Base-by-base conservation (phyloP, 2,797 vertebrate species). In the Anas acuta region DNA sequence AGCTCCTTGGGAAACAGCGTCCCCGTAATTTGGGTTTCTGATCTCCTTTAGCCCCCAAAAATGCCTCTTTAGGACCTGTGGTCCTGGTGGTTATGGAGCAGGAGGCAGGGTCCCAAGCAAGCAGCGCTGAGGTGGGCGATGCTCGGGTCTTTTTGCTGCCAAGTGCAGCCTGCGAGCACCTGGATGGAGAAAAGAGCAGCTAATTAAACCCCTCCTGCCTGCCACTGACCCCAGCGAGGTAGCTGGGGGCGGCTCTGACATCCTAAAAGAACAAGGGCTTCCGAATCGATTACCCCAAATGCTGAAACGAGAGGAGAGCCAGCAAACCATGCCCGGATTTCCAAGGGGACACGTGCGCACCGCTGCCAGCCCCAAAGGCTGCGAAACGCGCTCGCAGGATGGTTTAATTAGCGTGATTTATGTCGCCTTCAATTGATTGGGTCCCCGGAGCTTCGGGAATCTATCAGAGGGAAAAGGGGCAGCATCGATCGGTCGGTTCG, bases 341-440 rank as follows among this genome's bases (percentile, higher is more conserved):
- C 84, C 23, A 1, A 78, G 78, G 86, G 86, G 61, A 43, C 51
- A 2, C 30, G 49, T 13, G 30, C 17, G 2, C 28, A 3, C 53
- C 9, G 0, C 33, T 3, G 37, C 32, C 1, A 1, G 72, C 53
- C 64, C 69, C 0, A 0, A 26, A 54, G 74, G 82, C 53, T 58
- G 76, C 0, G 1, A 11, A 37, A 75, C 2, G 65, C 3, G 51
- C 75, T 90, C 90, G 43, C 19, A 39, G 92, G 79, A 60, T 43
- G 41, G 53, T 84, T 92, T 96, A 96, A 97, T 96, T 96, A 96
- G 76, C 1, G 32, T 96, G 94, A 96, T 96, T 93, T 70, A 95
- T 95, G 76, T 84, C 65, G 15, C 95, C 82, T 89, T 85, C 66
- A 78, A 79, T 91, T 70, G 92, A 89, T n/a, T 13, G 60, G 43